phyloP scores from a whole-genome alignment of 2,113 vertebrate species.

The Formicarius rufipectus region DNA sequence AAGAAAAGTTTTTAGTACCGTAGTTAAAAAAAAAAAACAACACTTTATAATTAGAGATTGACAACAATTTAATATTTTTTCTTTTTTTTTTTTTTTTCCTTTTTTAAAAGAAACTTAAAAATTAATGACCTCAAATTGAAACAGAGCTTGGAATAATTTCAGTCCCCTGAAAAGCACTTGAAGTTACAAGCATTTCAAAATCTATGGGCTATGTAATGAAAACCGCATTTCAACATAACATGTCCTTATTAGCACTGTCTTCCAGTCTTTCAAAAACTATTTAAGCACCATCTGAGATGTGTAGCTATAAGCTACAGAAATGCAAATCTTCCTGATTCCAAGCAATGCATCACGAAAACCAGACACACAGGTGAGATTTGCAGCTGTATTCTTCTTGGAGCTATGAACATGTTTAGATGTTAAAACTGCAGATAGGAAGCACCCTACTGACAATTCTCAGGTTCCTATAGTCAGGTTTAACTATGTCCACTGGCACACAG shows the following conservation, averaged over 20 bases:
- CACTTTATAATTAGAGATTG: not conserved
- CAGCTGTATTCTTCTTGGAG: not conserved
- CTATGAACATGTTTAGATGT: not conserved
- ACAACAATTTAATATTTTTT: not conserved
- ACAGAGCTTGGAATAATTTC: not conserved
- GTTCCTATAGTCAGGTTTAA: not conserved
- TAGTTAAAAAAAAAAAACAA: not conserved
- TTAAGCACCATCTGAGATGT: not conserved
- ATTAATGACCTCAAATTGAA: not conserved
- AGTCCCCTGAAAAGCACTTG: not conserved
- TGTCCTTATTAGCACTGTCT: slow-evolving; percentile 5
- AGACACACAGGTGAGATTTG: not conserved
- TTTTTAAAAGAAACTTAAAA: not conserved
- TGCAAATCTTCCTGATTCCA: not conserved
- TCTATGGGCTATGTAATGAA: slow-evolving; percentile 19
- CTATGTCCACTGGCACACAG: not conserved
- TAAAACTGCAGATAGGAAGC: not conserved
- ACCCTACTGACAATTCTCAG: not conserved
- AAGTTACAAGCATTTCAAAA: slow-evolving; percentile 31
- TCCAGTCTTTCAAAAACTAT: not conserved
- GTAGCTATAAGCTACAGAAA: not conserved
- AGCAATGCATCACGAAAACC: not conserved
- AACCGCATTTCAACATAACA: slow-evolving; percentile 23
- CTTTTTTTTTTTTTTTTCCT: accelerated
- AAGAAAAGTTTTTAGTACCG: not conserved